Evolutionary conservation across 1,140 invertebrate species (phyloP), one percentile per base, ranked within the genome.

Genomic region (Idris sp.): DNA sequence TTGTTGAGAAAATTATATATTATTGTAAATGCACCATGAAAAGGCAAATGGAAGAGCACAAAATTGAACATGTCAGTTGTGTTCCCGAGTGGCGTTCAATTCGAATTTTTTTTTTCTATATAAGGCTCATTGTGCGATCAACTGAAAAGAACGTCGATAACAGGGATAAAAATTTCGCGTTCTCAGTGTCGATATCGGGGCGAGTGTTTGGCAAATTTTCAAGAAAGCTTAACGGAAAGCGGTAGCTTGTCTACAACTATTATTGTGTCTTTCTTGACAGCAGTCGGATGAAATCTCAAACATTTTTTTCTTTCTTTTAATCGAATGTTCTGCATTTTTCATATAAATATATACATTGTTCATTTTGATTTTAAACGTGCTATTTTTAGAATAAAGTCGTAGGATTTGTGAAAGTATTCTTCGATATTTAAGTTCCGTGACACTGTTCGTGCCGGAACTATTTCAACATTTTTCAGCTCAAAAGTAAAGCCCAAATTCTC

Each of bases 151-250:
- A 69, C 54, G 64, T 64, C 64, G 72, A 75, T 69, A 75, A 62
- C 64, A 75, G 51, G 49, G 30, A 61, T n/a, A 67, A 68, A 56
- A 67, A 48, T 68, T 51, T 62, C 36, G 28, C 40, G 56, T 48
- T 51, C 46, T 13, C 15, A 11, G 30, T 16, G 65, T 56, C 36
- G 64, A 69, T 67, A 58, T 46, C 44, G 16, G n/a, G 5, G 9
- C 36, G 59, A 69, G 53, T 65, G 43, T 51, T 65, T 75, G 73
- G 73, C 58, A 75, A 75, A 75, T 75, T 69, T 43, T 75, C 64
- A 74, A 74, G 64, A 74, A 62, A 74, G 36, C 41, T 64, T 22
- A 10, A 4, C 62, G 54, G 30, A 62, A 74, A 74, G 51, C 68
- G 35, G 62, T 58, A 43, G 56, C 62, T 58, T 74, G 64, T 65